Conservation (phyloP, 2,888 invertebrate genomes). For the Troides oblongomaculatus region DNA sequence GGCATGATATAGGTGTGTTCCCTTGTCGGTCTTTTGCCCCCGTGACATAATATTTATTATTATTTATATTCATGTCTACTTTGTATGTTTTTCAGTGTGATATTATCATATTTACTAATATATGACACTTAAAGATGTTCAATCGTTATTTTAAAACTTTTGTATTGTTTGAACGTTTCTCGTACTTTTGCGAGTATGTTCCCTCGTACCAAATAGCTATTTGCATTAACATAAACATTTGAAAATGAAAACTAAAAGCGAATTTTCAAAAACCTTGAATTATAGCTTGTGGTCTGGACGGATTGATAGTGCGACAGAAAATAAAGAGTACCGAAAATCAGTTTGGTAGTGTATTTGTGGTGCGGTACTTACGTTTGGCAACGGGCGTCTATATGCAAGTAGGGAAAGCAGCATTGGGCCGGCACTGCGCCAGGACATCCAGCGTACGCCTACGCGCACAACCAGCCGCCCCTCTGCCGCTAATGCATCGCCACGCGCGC, state of each 20-base stretch:
- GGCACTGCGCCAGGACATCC: constrained; percentile 94
- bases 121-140: no score
- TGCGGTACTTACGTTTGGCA: constrained; percentile 84
- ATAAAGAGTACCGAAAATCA: no score
- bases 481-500: constrained; percentile 85
- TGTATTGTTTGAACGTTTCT: no score
- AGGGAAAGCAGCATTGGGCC: constrained; percentile 93
- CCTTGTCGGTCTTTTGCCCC: background rate
- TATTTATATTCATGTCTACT: background rate
- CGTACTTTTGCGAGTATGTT: no score
- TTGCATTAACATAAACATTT: no score
- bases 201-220: no score
- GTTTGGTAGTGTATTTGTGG: background rate
- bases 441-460: constrained; percentile 89
- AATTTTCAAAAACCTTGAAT: no score
- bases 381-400: constrained; percentile 90
- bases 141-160: no score
- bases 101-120: no score
- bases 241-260: no score
- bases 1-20: background rate
- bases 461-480: constrained; percentile 91
- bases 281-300: no score
- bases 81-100: background rate
- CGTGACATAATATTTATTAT: background rate
- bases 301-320: no score